Evolutionary conservation across 1,140 invertebrate species (phyloP).

Genomic region (Anagrus nilaparvatae): DNA sequence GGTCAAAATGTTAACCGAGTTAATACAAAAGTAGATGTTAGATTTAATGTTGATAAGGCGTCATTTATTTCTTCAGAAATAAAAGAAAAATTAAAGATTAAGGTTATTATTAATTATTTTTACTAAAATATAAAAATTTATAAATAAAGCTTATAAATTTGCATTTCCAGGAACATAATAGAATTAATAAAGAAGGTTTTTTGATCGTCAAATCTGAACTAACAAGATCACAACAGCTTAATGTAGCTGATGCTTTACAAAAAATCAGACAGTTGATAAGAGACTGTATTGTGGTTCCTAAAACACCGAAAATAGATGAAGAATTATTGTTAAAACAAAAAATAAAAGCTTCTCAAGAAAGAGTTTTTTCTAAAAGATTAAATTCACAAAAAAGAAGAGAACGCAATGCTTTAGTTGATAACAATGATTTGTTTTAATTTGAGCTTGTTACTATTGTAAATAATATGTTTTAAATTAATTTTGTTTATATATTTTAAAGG

Average conservation of each 20-base stretch:
- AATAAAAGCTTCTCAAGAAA: slow-evolving; percentile 57
- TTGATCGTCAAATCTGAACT: slow-evolving; percentile 76
- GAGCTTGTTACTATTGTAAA: no score
- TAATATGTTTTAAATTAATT: no score
- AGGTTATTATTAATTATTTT: slow-evolving; percentile 43
- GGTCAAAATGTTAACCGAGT: slow-evolving; percentile 88
- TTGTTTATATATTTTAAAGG: no score
- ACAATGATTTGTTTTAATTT: no score
- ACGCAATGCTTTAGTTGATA: no score
- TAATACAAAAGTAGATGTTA: slow-evolving; percentile 85
- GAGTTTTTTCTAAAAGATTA: slow-evolving; percentile 59
- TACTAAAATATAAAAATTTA: neutral
- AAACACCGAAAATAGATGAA: slow-evolving; percentile 33
- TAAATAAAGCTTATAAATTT: no score
- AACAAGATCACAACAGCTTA: slow-evolving; percentile 81
- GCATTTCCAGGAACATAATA: slow-evolving; percentile 57
- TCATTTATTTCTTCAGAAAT: slow-evolving; percentile 71
- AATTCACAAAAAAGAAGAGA: slow-evolving; percentile 47
- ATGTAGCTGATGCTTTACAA: slow-evolving; percentile 82
- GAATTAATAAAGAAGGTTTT: slow-evolving; percentile 76
- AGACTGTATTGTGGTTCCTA: slow-evolving; percentile 39
- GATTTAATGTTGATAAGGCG: slow-evolving; percentile 72
- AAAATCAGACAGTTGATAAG: slow-evolving; percentile 70
- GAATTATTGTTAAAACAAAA: slow-evolving; percentile 52
- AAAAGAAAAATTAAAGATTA: slow-evolving; percentile 55